These are phyloP conservation scores for Portunus trituberculatus DNA, from an alignment of 1,140 invertebrate species.

Conservation along the genomic window DNA sequence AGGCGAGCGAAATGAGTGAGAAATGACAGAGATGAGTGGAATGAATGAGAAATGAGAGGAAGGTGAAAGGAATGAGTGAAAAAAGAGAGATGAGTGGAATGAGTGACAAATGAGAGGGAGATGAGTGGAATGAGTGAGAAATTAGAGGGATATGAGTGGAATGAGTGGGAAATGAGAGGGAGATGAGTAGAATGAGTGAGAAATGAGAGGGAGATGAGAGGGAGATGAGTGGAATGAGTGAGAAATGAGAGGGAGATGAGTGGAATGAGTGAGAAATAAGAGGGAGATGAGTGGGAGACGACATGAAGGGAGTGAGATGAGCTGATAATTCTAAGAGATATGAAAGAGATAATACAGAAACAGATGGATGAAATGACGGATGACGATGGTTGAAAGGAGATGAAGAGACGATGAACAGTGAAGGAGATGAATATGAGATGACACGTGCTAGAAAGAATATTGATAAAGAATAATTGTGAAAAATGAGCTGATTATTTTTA, in stretches of 20 bases:
- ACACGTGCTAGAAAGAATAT: too few relatives aligned
- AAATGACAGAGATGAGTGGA: neutral
- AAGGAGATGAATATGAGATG: too few relatives aligned
- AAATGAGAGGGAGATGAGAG: neutral
- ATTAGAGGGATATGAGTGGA: neutral
- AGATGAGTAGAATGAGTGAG: neutral
- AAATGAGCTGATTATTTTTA: too few relatives aligned
- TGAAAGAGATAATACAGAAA: too few relatives aligned
- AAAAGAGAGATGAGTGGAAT: neutral
- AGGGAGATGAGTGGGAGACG: neutral
- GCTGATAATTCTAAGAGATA: too few relatives aligned
- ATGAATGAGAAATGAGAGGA: neutral
- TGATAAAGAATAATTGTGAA: too few relatives aligned
- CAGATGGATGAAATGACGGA: too few relatives aligned
- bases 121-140: neutral
- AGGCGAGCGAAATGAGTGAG: neutral
- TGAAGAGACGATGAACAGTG: too few relatives aligned
- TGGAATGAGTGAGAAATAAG: neutral
- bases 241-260: neutral
- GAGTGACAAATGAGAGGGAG: neutral
- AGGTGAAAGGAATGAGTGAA: neutral
- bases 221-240: neutral
- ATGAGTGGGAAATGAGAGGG: neutral
- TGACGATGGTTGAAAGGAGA: too few relatives aligned
- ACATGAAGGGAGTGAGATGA: too few relatives aligned